Percentiles rank a stretch among this genome's conserved stretches.
These are phyloP conservation scores for Drosophila kuntzei DNA, from an alignment of 2,888 invertebrate species.

Conservation along the genomic window DNA sequence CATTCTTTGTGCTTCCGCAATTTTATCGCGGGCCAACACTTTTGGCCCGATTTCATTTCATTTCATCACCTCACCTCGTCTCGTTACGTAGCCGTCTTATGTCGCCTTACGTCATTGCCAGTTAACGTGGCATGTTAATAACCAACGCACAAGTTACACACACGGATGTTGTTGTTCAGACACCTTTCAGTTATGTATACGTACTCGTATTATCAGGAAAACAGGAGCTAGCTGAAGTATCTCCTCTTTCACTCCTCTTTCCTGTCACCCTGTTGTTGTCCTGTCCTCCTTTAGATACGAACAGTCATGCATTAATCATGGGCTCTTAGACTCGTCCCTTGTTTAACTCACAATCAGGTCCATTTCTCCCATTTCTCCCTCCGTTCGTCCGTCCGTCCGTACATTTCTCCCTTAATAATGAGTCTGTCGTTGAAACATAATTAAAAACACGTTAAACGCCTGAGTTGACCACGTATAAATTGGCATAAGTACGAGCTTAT, in stretches of 20 bases:
- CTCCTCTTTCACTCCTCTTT: constrained; percentile 3
- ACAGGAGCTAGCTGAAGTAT: constrained; percentile 19
- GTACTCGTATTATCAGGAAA: constrained; percentile 44
- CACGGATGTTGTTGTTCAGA: constrained; percentile 10
- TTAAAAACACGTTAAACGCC: constrained; percentile 67
- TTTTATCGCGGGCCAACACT: constrained; percentile 74
- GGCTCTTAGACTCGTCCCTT: constrained; percentile 35
- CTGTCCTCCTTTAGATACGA: constrained; percentile 16
- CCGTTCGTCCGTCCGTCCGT: not conserved
- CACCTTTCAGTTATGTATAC: constrained; percentile 28
- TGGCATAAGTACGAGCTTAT: constrained; percentile 21
- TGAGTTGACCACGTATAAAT: constrained; percentile 54
- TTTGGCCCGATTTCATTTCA: constrained; percentile 33
- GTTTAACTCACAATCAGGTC: constrained; percentile 45
- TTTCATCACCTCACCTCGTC: constrained; percentile 23
- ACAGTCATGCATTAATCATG: constrained; percentile 69
- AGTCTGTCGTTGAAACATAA: constrained; percentile 69
- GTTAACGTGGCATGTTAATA: constrained; percentile 68
- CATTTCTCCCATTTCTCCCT: not conserved
- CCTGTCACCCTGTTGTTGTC: constrained; percentile 11
- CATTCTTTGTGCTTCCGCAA: constrained; percentile 76
- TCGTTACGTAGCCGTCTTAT: constrained; percentile 38
- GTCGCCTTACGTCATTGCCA: constrained; percentile 48
- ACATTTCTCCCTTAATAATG: constrained; percentile 37
- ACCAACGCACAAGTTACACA: constrained; percentile 29